Base-by-base conservation (phyloP, 1,140 invertebrate species). In the Eurytemora carolleeae region DNA sequence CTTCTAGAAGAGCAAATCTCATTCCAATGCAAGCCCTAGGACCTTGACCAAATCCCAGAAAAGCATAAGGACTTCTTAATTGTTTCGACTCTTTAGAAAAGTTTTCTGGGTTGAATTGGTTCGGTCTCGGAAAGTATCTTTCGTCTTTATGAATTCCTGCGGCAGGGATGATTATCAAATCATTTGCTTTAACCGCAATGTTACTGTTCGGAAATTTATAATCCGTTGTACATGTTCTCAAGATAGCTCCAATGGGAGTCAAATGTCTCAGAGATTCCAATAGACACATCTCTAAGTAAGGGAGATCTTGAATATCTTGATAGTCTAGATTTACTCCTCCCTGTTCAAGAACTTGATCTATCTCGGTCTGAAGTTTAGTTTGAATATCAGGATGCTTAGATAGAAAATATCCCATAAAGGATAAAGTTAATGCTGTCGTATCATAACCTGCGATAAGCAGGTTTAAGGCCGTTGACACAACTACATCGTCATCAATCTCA, bases 1-100 rank as follows among this genome's bases (percentile, higher is more conserved):
- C 74, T 68, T 83, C 77, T 55, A 84, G 64, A 1, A 80, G 58
- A 2, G 80, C 83, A 55, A 85, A n/a, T n/a, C n/a, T n/a, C n/a
- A n/a, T n/a, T n/a, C n/a, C n/a, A n/a, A n/a, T n/a, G n/a, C n/a
- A n/a, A 80, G 26, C 81, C 23, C 77, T 63, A 1, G 76, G 77
- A 12, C 78, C 78, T 17, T 66, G 63, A 15, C 78, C 78, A 67
- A 79, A 80, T 2, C 77, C 74, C 54, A 78, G 63, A 66, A 72
- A 82, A 1, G 73, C 66, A 63, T 72, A 75, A n/a, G n/a, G n/a
- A n/a, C n/a, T n/a, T n/a, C n/a, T 0, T 71, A 70, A 54, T 18
- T 31, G 31, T 59, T 21, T 59, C 12, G 16, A 53, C 7, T 2
- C 15, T 1, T 16, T 17, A 1, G 2, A 3, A 26, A 59, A 1